Base-by-base conservation (phyloP, 2,113 vertebrate species). In the Perccottus glenii region DNA sequence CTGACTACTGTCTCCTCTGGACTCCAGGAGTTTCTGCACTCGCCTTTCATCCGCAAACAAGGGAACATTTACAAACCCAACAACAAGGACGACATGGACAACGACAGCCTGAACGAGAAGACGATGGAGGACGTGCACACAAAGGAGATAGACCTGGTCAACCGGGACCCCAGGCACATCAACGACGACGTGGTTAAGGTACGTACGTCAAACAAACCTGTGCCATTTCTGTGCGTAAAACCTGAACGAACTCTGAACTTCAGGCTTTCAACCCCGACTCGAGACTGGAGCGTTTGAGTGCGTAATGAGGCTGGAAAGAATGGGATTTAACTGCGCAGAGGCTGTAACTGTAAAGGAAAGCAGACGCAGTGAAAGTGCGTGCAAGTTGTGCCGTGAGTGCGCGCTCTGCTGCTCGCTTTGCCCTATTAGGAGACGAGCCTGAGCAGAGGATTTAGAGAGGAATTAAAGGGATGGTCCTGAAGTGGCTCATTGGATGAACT, bases 11-110 rank as follows among this genome's bases (percentile, higher is more conserved):
- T 27, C 19, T 27, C 19, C 19, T 27, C 19, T 27, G 19, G 19
- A 27, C 19, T 27, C 62, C 92, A 98, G 97, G 95, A 94, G 83
- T 95, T 95, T 89, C 82, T 94, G 60, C 95, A 97, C 69, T 92
- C 96, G 7, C 94, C 94, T 48, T 96, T 97, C 89, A 89, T 95
- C 83, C 89, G 97, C 88, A 96, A 99, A 70, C 95, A 98, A 89
- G 98, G 98, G 78, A 99, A 99, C 91, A 99, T 99, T 82, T 99
- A 99, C 91, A 98, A 98, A 77, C 98, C 98, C 47, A 96, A 99
- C 89, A 99, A 99, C 91, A 98, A 96, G 90, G 92, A 92, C 87
- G 92, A 92, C 87, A 98, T 98, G 95, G 95, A 96, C 72, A 96
- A 95, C 80, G 96, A 98, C 36, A 93, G 90, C 67, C 62, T 96